A percentile compares a stretch with the other conserved stretches of the same genome.
phyloP scores from a whole-genome alignment of 2,113 vertebrate species.

The Strix aluco region DNA sequence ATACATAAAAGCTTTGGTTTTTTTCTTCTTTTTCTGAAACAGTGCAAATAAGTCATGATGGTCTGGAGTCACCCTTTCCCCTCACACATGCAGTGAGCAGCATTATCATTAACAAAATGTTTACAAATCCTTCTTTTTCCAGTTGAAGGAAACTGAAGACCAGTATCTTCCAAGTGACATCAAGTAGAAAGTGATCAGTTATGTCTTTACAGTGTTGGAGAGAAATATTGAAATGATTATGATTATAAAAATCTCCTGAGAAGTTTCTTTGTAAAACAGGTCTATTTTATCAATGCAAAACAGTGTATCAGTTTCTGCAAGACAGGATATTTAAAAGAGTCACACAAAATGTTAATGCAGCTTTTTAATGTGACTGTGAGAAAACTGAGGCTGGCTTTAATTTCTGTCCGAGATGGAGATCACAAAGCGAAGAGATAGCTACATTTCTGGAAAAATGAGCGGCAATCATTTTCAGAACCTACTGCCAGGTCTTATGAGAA shows the following conservation, averaged over 20 bases:
- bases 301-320: not conserved
- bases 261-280: not conserved
- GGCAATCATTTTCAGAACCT: not conserved
- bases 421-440: not conserved
- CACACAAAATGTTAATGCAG: not conserved
- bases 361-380: not conserved
- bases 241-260: not conserved
- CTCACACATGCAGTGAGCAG: not conserved
- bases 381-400: not conserved
- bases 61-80: not conserved
- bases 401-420: not conserved
- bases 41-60: not conserved
- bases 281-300: not conserved
- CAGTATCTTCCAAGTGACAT: not conserved
- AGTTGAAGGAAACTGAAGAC: not conserved
- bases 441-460: not conserved
- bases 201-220: not conserved
- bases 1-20: rapidly evolving
- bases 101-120: not conserved
- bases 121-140: not conserved
- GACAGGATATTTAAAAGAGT: not conserved
- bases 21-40: not conserved
- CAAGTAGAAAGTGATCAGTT: not conserved
- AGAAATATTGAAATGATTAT: not conserved
- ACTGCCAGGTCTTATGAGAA: not conserved